phyloP scores from a whole-genome alignment of 2,888 invertebrate genomes.

The Periphyllus acericola region DNA sequence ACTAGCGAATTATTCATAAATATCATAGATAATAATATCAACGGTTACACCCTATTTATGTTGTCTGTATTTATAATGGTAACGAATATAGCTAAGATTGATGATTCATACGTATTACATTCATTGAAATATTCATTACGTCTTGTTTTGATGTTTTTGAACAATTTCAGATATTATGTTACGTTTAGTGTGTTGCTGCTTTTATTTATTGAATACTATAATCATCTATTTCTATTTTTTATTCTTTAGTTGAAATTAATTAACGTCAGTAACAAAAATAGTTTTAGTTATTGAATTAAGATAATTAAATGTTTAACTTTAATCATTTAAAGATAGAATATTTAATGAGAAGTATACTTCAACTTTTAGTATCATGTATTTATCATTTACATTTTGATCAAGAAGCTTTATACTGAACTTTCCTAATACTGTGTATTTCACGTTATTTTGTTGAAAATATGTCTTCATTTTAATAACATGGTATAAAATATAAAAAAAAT shows the following conservation, averaged over 20 bases:
- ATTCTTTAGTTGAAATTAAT: neutral
- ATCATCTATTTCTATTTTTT: neutral
- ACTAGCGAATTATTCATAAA: too few relatives aligned
- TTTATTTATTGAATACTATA: neutral
- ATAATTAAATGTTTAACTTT: neutral
- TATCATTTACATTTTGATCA: neutral
- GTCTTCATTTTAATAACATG: constrained; percentile 3
- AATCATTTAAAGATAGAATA: neutral
- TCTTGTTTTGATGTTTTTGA: too few relatives aligned
- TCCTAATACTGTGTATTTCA: neutral
- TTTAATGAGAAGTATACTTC: neutral
- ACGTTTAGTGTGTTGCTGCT: neutral
- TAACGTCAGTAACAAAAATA: neutral
- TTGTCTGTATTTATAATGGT: too few relatives aligned
- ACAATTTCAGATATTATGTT: neutral
- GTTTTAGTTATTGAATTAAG: neutral
- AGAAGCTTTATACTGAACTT: neutral
- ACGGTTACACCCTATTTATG: too few relatives aligned
- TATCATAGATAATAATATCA: too few relatives aligned
- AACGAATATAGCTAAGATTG: too few relatives aligned
- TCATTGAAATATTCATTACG: too few relatives aligned
- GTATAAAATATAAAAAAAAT: constrained; percentile 11
- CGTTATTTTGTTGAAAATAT: neutral
- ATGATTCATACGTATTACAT: too few relatives aligned
- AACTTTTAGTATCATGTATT: neutral